Evolutionary conservation across 2,113 vertebrate species (phyloP), one percentile per base, ranked within the genome.

Genomic region (Plotosus lineatus): DNA sequence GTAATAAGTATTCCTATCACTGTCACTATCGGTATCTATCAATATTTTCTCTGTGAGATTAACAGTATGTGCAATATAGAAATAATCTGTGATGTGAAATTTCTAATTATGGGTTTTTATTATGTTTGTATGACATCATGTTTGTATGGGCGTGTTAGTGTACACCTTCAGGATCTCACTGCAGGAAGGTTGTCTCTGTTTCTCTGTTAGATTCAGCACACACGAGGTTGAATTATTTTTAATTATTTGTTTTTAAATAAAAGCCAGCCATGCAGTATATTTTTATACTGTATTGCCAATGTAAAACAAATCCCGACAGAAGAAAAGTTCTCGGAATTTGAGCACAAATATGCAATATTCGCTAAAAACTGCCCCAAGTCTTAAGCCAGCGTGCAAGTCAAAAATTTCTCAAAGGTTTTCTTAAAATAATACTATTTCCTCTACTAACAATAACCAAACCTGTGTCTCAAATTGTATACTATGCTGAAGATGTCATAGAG

Each of bases 31-130:
- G 71, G 63, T 77, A 78, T 81, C 76, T 83, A 75, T 75, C 33
- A 56, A 76, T 85, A 79, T 87, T 84, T 78, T 86, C 71, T 81
- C 77, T 87, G 83, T 89, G 79, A 81, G 77, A 87, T 80, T 74
- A 78, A 81, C 40, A 14, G 60, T 86, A 78, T 84, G 83, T 90
- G 86, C 86, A 91, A 89, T 89, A 83, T 76, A 83, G 76, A 77
- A 82, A 86, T 69, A 55, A 68, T 84, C 75, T 75, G 55, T 85
- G 55, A 79, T 5, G 50, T 80, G 76, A 66, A 74, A 58, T 75
- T 78, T 85, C 21, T 55, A 26, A 11, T 51, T 51, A n/a, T 73
- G 17, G 56, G 15, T 23, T 80, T 83, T 71, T 71, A 68, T 63
- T 46, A 61, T 71, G 17, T 80, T 71, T n/a, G 42, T 74, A 78